These are phyloP conservation scores for Nebria ingens DNA, from an alignment of 1,140 invertebrate species.

Conservation along the genomic window DNA sequence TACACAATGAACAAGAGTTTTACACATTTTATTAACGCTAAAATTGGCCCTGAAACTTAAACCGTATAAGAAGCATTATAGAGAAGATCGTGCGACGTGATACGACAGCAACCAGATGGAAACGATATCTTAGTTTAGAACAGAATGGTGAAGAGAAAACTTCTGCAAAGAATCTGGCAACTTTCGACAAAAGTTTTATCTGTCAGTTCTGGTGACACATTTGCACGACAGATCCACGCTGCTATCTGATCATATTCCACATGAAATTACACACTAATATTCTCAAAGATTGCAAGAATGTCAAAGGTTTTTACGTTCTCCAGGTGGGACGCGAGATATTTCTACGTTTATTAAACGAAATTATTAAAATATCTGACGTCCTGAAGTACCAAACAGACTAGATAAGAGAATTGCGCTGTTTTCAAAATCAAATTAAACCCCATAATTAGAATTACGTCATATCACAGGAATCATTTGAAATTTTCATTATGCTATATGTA, in stretches of 20 bases:
- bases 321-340: no score
- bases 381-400: no score
- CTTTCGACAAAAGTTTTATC: constrained; percentile 1
- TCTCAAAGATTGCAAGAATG: not conserved
- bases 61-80: constrained; percentile 6
- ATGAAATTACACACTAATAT: not conserved
- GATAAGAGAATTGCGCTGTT: no score
- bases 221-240: not conserved
- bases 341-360: no score
- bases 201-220: not conserved
- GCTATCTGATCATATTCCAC: not conserved
- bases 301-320: no score
- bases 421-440: no score
- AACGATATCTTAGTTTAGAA: not conserved
- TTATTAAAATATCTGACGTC: no score
- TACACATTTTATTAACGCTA: not conserved
- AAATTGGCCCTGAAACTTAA: not conserved
- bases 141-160: not conserved
- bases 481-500: no score
- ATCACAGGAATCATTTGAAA: no score
- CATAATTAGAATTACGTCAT: no score
- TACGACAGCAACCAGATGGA: not conserved
- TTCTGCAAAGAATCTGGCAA: not conserved
- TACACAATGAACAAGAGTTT: not conserved
- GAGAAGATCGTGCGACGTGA: not conserved